Base-by-base conservation (phyloP, 1,140 invertebrate species). In the Alviniconcha marisindica region DNA sequence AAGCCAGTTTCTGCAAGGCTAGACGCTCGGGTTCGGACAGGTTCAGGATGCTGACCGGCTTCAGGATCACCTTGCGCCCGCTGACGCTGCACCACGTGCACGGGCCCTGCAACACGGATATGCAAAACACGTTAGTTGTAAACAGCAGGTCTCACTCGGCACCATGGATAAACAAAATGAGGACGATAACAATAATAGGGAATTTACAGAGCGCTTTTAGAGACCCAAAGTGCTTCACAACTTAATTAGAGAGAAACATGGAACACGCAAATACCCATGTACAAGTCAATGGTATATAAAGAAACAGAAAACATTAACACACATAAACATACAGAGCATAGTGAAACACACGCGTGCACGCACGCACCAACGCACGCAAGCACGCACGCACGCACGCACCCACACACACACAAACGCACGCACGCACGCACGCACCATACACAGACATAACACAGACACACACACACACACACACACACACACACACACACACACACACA, bases 11-110 rank as follows among this genome's bases (percentile, higher is more conserved):
- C 91, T 97, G 96, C 18, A 98, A 94, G 3, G 96, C 95, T 82
- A 96, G 94, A 81, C 96, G 94, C 93, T 98, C 97, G 48, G 96
- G 94, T 83, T 98, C 97, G 56, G 95, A 96, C 79, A 98, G 94
- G 44, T 95, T 95, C 48, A 96, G 94, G 69, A 98, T 92, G 63
- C 95, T 94, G 14, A 95, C 95, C 85, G 96, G 95, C 48, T 94
- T 93, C 66, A 98, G 94, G 44, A 95, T 94, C 83, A 98, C 95
- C 85, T 95, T 95, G 79, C 96, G 95, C 40, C 96, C 96, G 82
- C 94, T 94, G 73, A 96, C 95, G 86, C 96, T 96, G 90, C 94
- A 95, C 97, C 97, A 98, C 85, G 95, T 94, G 94, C 96, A 97
- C 90, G 96, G 96, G 86, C 96, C 96, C 97, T 98, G 94, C 82